Evolutionary conservation across 1,140 invertebrate genomes (phyloP).

Genomic region (Eurosta solidaginis): DNA sequence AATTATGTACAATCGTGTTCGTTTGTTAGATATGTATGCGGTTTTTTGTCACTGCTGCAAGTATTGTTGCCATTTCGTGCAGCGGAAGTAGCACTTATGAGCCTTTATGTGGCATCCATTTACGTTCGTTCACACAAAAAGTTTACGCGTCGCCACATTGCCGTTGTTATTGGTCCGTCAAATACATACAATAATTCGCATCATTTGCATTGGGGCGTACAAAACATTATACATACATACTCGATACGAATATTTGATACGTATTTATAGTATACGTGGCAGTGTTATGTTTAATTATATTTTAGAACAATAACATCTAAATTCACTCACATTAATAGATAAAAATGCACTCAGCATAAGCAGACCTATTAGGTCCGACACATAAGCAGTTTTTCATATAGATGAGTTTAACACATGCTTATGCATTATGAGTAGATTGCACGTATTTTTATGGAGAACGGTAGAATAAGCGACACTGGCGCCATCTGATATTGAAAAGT

Average conservation of each 20-base stretch:
- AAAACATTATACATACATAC: not conserved
- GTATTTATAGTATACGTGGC: not conserved
- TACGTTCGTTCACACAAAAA: not conserved
- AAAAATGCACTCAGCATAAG: not conserved
- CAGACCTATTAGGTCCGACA: too few relatives aligned
- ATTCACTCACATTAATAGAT: not conserved
- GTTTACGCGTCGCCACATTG: not conserved
- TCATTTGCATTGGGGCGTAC: not conserved
- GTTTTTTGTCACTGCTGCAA: not conserved
- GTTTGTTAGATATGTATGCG: not conserved
- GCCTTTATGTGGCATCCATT: constrained; percentile 19
- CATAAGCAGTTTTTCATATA: too few relatives aligned
- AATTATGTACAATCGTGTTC: too few relatives aligned
- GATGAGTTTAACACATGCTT: too few relatives aligned
- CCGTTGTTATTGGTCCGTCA: not conserved
- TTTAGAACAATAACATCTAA: not conserved
- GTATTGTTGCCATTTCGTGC: not conserved
- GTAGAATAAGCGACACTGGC: too few relatives aligned
- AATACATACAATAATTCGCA: not conserved
- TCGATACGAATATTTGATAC: not conserved
- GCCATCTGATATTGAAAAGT: too few relatives aligned
- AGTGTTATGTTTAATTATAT: too few relatives aligned
- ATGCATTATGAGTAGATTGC: too few relatives aligned
- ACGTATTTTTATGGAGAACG: too few relatives aligned
- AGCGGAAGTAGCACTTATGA: constrained; percentile 19